These are phyloP conservation scores for Parapsyche elsis DNA, from an alignment of 1,140 invertebrate genomes.

Conservation along the genomic window DNA sequence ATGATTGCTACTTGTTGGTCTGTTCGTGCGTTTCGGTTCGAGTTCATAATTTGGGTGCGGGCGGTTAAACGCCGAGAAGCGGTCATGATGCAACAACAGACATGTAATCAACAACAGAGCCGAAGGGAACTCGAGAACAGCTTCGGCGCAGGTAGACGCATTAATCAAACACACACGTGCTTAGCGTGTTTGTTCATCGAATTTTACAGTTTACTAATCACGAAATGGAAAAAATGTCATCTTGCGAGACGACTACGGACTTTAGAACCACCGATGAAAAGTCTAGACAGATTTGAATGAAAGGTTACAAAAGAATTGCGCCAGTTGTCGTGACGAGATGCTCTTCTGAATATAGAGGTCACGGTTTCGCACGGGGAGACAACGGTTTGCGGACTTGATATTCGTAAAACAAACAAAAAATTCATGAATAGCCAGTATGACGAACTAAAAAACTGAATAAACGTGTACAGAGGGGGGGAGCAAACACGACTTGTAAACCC, in stretches of 20 bases:
- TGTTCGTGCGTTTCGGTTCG: slow-evolving; percentile 33
- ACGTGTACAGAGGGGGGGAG: background rate
- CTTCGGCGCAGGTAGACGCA: background rate
- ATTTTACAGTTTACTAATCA: too few species aligned
- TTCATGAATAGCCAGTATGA: background rate
- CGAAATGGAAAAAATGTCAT: too few species aligned
- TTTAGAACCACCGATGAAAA: too few species aligned
- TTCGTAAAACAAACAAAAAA: background rate
- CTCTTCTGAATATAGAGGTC: background rate
- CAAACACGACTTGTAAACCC: slow-evolving; percentile 31
- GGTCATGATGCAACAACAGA: slow-evolving; percentile 23
- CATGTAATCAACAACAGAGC: slow-evolving; percentile 4
- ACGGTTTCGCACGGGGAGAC: background rate
- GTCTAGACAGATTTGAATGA: slow-evolving; percentile 1
- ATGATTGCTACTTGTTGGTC: slow-evolving; percentile 10
- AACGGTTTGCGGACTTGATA: background rate
- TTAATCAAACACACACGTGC: background rate
- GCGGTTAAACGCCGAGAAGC: slow-evolving; percentile 30
- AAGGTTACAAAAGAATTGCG: background rate
- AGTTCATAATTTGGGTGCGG: slow-evolving; percentile 36
- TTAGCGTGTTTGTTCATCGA: background rate
- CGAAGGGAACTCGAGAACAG: background rate
- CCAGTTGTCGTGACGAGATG: too few species aligned
- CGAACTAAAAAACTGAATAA: background rate
- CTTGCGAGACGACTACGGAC: too few species aligned